Evolutionary conservation across 2,888 invertebrate genomes (phyloP).

Genomic region (Microchrysa polita): DNA sequence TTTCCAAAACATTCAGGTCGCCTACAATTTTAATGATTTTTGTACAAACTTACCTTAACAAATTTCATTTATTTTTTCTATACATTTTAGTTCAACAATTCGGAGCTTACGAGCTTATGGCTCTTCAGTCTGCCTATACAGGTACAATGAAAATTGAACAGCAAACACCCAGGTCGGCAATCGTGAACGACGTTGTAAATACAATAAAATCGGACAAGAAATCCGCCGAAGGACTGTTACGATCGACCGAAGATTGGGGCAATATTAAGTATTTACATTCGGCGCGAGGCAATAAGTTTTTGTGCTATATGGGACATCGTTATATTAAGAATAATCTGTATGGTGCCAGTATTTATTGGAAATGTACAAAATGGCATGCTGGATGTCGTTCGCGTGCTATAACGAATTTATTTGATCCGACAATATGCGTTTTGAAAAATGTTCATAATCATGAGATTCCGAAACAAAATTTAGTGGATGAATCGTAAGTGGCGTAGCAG

Average conservation of each 20-base stretch:
- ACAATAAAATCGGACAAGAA: neutral
- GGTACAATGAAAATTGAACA: constrained; percentile 34
- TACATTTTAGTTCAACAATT: no score
- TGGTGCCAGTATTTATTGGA: constrained; percentile 63
- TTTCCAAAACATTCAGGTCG: no score
- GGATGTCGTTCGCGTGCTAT: constrained; percentile 63
- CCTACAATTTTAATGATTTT: no score
- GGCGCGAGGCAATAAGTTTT: constrained; percentile 60
- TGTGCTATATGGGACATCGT: constrained; percentile 62
- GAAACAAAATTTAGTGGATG: constrained; percentile 1
- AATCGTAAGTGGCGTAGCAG: neutral
- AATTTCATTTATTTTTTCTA: no score
- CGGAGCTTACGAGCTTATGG: no score
- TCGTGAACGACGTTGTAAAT: constrained; percentile 10
- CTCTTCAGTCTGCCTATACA: no score
- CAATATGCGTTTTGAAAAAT: constrained; percentile 59
- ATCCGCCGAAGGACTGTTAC: constrained; percentile 48
- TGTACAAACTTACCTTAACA: no score
- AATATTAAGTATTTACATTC: constrained; percentile 58
- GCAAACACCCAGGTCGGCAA: neutral
- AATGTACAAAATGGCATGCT: constrained; percentile 64
- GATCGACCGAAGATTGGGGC: constrained; percentile 58
- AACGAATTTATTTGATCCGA: constrained; percentile 57
- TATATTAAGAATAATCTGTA: constrained; percentile 63
- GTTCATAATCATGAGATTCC: constrained; percentile 61